Evolutionary conservation across 2,888 invertebrate genomes (phyloP), one percentile per base, ranked within the genome.

Genomic region (Cyrtodaria siliqua): DNA sequence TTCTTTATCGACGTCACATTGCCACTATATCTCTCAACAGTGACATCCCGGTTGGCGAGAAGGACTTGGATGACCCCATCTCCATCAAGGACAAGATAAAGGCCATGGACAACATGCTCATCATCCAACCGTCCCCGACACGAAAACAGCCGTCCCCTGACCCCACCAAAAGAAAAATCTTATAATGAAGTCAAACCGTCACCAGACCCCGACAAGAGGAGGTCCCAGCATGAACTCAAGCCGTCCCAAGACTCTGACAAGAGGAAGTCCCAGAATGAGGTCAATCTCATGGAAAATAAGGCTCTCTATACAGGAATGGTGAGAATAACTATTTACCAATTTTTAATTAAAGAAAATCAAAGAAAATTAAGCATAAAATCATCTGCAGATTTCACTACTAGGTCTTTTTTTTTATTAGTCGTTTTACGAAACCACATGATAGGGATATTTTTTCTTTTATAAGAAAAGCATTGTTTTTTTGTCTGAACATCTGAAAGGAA

Each of bases 51-150:
- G 38, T 38, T 23, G 78, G 68, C n/a, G 78, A 74, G 33, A 66
- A 72, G 33, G 82, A 80, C 26, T 67, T 70, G 38, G 81, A 81
- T 62, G 82, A 75, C 50, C 42, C 64, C 4, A 24, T 74, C 9
- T 82, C 85, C 16, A 79, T 86, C 8, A 84, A 79, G 49, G 85
- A 83, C 57, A 85, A 83, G 71, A 85, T 87, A 40, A 83, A 84
- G 70, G 88, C 87, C n/a, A 79, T 88, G 56, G 85, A 88, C 57
- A 69, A 38, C 47, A 72, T 60, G 29, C 67, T 77, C 2, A 59
- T 77, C 42, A 53, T 77, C 2, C 70, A 70, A 3, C 73, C 73
- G 8, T 73, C 80, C 14, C 72, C 1, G 70, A 74, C 47, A 26
- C 18, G 40, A 16, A 57, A 12, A 42, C 16, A 8, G 16, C 40